Evolutionary conservation across 2,888 invertebrate genomes (phyloP), one percentile per base, ranked within the genome.

Genomic region (Tetropium fuscum): DNA sequence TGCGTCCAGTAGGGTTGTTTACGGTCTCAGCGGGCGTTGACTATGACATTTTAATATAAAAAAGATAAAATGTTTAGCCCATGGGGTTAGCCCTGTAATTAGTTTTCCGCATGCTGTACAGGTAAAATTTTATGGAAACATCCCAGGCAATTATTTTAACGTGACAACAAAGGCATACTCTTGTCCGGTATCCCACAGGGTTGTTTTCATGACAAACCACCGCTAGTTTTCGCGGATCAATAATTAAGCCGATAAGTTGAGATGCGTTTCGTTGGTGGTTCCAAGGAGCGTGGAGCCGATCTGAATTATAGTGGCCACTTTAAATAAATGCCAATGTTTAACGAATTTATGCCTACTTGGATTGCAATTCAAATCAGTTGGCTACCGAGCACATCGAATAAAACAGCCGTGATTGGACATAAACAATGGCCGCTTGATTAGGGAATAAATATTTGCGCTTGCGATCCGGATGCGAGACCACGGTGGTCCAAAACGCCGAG

Each of bases 301-400:
- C 68, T 70, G 76, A 78, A 76, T 78, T 77, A 76, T 75, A 73
- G 74, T 69, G 69, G 72, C 70, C 75, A 75, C 69, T 69, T 72
- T 73, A 76, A 77, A 77, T 78, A 76, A 79, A 77, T 78, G 76
- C 76, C 78, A 75, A 73, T 74, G 74, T 72, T 74, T 73, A 73
- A 75, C 71, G 74, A 75, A 78, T 79, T 80, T 79, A 80, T 79
- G 75, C 72, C 68, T 70, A 67, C 69, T 72, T 68, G 73, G 63
- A 70, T 74, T 76, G 78, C 77, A 77, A 80, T 80, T 80, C 79
- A 79, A 79, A 80, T 79, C 77, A 77, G 78, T 72, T 72, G 72
- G 68, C 72, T 73, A 73, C 72, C 68, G 73, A 73, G 64, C 69
- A 66, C 69, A 69, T 60, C 71, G 72, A 70, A 74, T 75, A 76